Evolutionary conservation across 2,113 vertebrate genomes (phyloP), one percentile per base, ranked within the genome.

Genomic region (Lepus europaeus): DNA sequence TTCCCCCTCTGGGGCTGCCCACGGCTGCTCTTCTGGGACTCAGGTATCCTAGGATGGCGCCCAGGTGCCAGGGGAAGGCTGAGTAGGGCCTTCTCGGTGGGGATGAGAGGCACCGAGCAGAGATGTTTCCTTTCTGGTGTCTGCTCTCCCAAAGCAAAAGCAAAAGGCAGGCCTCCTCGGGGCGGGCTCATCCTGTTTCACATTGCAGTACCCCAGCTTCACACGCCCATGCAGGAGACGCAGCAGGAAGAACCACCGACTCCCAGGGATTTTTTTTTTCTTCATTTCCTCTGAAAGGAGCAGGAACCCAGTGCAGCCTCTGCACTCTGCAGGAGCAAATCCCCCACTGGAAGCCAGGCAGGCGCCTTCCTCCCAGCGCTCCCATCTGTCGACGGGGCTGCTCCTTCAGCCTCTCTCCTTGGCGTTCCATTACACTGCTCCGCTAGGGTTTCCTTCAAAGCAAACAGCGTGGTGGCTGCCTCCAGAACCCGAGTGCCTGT

Each of bases 261-360:
- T 96, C 95, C 93, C 69, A 74, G 91, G 61, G 56, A 59, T 59
- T 4, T 63, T 96, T 97, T 94, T 95, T 92, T 87, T 93, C 45
- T 95, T 74, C 93, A 97, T 97, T 97, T 97, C 95, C 97, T 97
- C 96, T 95, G 96, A 96, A 97, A 96, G n/a, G 89, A 97, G 90
- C 95, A 95, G 23, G 96, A 96, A 96, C n/a, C 33, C 94, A 78
- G 68, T 9, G 8, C 0, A 86, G 97, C 95, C 97, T 97, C 95
- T 95, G 33, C 91, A 94, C 96, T 93, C 96, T 9, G 97, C 96
- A 90, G 97, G 97, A 95, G 94, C 87, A 90, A 95, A 95, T 89
- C 95, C 95, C 91, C 94, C 87, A 80, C 95, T 94, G 95, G 89
- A 97, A 85, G 96, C 89, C 5, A 86, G 96, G 96, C 92, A 59